Percentiles rank a stretch among this genome's conserved stretches.
These are phyloP conservation scores for Perccottus glenii DNA, from an alignment of 2,113 vertebrate species.

Conservation along the genomic window DNA sequence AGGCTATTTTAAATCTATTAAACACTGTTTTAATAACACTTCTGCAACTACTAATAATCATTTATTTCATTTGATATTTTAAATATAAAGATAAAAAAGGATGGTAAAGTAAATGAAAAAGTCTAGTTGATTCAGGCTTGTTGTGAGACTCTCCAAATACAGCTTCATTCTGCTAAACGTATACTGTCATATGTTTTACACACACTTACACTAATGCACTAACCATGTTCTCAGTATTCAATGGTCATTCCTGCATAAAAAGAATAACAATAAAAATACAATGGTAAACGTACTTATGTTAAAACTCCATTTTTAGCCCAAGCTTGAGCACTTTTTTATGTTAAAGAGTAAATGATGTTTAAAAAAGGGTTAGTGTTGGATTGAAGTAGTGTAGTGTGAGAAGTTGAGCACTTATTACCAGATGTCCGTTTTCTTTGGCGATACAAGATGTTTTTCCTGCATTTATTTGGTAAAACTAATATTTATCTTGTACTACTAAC, in stretches of 20 bases:
- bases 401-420: not conserved
- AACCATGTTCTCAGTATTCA: conserved; percentile 64
- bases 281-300: conserved; percentile 19
- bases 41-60: too few species aligned
- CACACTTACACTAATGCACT: conserved; percentile 62
- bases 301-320: conserved; percentile 21
- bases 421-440: not conserved
- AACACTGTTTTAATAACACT: too few species aligned
- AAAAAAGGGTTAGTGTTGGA: conserved; percentile 2
- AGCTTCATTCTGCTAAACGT: conserved; percentile 38
- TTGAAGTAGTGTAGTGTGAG: too few species aligned
- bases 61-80: too few species aligned
- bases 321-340: conserved; percentile 33
- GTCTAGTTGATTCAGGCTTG: not conserved
- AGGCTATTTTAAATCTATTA: too few species aligned
- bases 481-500: conserved; percentile 15
- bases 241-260: conserved; percentile 59
- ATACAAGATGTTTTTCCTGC: not conserved
- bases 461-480: conserved; percentile 2
- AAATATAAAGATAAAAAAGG: too few species aligned
- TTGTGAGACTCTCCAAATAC: conserved; percentile 8
- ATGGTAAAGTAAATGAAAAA: too few species aligned
- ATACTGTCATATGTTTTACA: conserved; percentile 37
- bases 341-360: conserved; percentile 14
- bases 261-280: conserved; percentile 42